Evolutionary conservation across 2,797 vertebrate genomes (phyloP).

Genomic region (Echiichthys vipera): DNA sequence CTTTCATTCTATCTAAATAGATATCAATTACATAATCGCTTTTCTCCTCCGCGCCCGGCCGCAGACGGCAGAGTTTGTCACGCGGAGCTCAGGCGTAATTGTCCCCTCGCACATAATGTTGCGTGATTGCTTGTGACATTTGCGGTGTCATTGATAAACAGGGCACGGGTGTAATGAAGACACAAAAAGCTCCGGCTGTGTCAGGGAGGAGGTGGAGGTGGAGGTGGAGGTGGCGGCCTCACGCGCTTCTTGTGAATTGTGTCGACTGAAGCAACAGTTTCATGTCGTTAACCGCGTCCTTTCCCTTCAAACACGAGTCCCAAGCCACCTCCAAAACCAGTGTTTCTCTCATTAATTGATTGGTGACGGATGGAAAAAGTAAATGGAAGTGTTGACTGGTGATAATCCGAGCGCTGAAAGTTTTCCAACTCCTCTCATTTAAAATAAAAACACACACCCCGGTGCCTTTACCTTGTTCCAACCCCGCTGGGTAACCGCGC

Average conservation of each 20-base stretch:
- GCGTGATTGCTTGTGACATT: slow-evolving; percentile 61
- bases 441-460: not conserved
- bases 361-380: slow-evolving; percentile 41
- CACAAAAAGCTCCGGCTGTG: not conserved
- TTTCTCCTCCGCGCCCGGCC: slow-evolving; percentile 38
- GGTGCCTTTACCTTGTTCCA: slow-evolving; percentile 51
- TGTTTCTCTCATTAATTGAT: slow-evolving; percentile 47
- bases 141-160: slow-evolving; percentile 60
- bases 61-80: slow-evolving; percentile 63
- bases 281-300: not conserved
- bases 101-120: slow-evolving; percentile 37
- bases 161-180: slow-evolving; percentile 47
- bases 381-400: slow-evolving; percentile 45
- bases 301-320: not conserved
- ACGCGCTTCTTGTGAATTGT: slow-evolving; percentile 1
- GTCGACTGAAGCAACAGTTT: slow-evolving; percentile 63
- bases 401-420: slow-evolving; percentile 65
- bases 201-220: not conserved
- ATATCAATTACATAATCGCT: slow-evolving; percentile 74
- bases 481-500: slow-evolving; percentile 43
- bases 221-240: slow-evolving; percentile 8
- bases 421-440: slow-evolving; percentile 58
- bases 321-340: slow-evolving; percentile 29
- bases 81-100: slow-evolving; percentile 45
- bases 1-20: slow-evolving; percentile 64